Percentiles rank a stretch among this genome's conserved stretches.
These are phyloP conservation scores for Ypsolopha scabrella DNA, from an alignment of 2,888 invertebrate species.

Conservation along the genomic window DNA sequence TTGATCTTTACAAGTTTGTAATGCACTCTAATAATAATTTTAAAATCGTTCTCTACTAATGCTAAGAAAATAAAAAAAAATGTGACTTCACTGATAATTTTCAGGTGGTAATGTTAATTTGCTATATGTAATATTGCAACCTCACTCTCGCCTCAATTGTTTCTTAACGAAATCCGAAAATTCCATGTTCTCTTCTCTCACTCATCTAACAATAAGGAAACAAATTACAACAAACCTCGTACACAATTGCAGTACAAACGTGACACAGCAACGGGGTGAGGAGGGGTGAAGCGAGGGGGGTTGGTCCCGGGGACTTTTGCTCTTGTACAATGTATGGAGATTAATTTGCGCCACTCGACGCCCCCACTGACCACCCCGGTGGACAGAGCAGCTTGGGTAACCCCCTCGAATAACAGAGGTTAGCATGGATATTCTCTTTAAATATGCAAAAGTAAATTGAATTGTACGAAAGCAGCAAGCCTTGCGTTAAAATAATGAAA, in stretches of 20 bases:
- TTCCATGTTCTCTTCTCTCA: too few relatives aligned
- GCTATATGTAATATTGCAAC: too few relatives aligned
- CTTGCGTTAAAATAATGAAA: too few relatives aligned
- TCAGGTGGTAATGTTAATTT: too few relatives aligned
- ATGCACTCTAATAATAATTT: too few relatives aligned
- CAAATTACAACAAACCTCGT: not conserved
- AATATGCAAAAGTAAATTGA: not conserved
- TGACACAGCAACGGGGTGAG: not conserved
- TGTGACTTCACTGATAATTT: too few relatives aligned
- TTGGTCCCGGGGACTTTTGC: not conserved
- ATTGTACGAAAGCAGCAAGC: not conserved
- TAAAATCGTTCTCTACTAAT: too few relatives aligned
- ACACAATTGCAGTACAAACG: not conserved
- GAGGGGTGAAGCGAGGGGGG: not conserved
- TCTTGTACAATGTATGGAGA: conserved; percentile 41
- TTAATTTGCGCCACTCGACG: conserved; percentile 51
- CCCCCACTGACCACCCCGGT: conserved; percentile 26
- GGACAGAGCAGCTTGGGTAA: conserved; percentile 19
- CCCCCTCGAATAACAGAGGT: conserved; percentile 8
- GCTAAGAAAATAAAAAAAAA: too few relatives aligned
- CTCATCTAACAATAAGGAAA: too few relatives aligned
- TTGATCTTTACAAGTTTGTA: too few relatives aligned
- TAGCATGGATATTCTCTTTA: conserved; percentile 17
- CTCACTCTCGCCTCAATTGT: too few relatives aligned
- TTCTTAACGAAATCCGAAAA: too few relatives aligned